A percentile compares a stretch with the other conserved stretches of the same genome.
These are phyloP conservation scores for Thunnus albacares DNA, from an alignment of 2,797 vertebrate species.

Conservation along the genomic window DNA sequence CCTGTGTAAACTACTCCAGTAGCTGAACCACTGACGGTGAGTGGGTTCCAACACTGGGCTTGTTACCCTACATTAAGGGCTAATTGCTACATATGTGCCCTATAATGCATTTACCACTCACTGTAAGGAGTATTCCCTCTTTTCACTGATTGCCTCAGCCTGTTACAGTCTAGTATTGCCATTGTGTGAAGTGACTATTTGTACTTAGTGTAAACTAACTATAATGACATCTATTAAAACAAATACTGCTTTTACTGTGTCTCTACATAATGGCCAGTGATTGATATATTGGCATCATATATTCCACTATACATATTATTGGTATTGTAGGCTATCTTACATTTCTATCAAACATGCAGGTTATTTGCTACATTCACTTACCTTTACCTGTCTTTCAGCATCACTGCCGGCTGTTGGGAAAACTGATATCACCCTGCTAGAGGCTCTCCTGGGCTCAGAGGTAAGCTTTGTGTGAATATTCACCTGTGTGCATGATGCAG, in stretches of 20 bases:
- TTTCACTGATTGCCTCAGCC: background rate
- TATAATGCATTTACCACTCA: constrained; percentile 1
- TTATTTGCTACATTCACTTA: constrained; percentile 59
- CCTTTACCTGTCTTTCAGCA: constrained; percentile 68
- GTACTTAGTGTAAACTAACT: background rate
- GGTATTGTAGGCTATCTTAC: background rate
- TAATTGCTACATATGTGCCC: constrained; percentile 20
- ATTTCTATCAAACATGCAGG: constrained; percentile 41
- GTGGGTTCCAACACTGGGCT: constrained; percentile 34
- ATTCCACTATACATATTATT: background rate
- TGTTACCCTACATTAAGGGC: constrained; percentile 42
- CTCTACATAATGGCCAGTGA: background rate
- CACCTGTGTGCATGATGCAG: constrained; percentile 68
- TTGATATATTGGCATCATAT: background rate
- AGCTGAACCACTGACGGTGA: constrained; percentile 66
- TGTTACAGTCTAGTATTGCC: background rate
- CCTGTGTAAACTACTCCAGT: constrained; percentile 85
- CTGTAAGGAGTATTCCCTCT: background rate
- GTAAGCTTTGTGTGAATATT: constrained; percentile 50
- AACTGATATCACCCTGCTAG: constrained; percentile 28
- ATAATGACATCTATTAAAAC: background rate
- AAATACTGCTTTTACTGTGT: background rate
- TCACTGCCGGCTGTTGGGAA: constrained; percentile 53
- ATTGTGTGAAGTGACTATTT: background rate
- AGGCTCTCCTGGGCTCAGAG: constrained; percentile 54